Evolutionary conservation across 2,113 vertebrate species (phyloP), one percentile per base, ranked within the genome.

Genomic region (Poecilia latipinna): DNA sequence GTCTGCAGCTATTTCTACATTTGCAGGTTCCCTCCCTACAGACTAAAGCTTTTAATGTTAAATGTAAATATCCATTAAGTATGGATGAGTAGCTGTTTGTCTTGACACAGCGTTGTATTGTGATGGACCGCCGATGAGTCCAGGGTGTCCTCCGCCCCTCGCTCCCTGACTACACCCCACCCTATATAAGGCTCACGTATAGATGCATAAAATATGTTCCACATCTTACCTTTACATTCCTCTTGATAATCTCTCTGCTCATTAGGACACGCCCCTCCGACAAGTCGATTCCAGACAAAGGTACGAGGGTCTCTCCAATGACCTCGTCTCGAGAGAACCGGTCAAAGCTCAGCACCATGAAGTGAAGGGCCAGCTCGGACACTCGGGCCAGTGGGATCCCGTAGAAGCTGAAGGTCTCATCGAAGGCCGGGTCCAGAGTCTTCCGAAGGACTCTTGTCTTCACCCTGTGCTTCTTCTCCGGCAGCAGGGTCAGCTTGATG

Each of bases 331-430:
- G 96, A 71, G 98, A 99, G 93, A 99, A 99, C 15, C 98, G 94
- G 79, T 99, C 98, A 29, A 99, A 99, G 89, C 98, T 99, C 87
- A 99, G 89, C 61, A 99, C 93, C 84, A 96, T 97, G 84, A 99
- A 99, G 86, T 99, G 97, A 72, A 99, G 95, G 4, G 95, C 92
- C 88, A 99, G 65, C 70, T 99, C 96, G 57, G 97, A 95, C 70
- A 99, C 95, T 62, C 96, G 95, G 65, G 93, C 92, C 65, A 97
- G 96, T 0, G 96, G 95, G 85, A 99, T 96, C 13, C 98, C 98
- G 31, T 99, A 99, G 89, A 99, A 99, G 0, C 96, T 99, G 88
- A 99, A 99, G 33, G 98, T 99, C 89, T 99, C 98, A n/a, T 99
- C 96, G 0, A 99, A 99, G 82, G 95, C 96, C 0, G 98, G 98